Percentiles rank a stretch among this genome's conserved stretches.
These are phyloP conservation scores for Bombus balteatus DNA, from an alignment of 1,140 invertebrate species.

Conservation along the genomic window DNA sequence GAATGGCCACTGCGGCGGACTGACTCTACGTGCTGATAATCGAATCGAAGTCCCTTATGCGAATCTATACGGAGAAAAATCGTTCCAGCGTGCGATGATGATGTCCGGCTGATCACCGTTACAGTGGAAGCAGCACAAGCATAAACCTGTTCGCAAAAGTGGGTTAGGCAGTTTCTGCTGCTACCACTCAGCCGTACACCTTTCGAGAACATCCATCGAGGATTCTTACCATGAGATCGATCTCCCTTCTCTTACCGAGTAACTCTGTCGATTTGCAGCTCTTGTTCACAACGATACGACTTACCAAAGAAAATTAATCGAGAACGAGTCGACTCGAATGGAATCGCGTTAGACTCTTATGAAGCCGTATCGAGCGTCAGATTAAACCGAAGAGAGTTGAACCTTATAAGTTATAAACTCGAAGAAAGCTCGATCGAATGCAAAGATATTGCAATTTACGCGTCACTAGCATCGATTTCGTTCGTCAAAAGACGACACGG, in stretches of 20 bases:
- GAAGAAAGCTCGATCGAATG: not conserved
- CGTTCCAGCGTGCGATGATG: constrained; percentile 53
- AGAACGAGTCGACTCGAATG: not conserved
- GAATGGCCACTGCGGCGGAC: not conserved
- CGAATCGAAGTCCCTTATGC: not conserved
- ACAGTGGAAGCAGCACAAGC: constrained; percentile 69
- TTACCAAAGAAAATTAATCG: not conserved
- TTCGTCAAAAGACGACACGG: constrained; percentile 9
- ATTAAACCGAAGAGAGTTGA: constrained; percentile 2
- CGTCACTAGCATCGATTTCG: constrained; percentile 18
- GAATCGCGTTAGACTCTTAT: not conserved
- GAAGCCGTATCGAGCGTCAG: not conserved
- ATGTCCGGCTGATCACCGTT: constrained; percentile 78
- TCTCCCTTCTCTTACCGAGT: constrained; percentile 33
- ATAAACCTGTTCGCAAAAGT: constrained; percentile 81
- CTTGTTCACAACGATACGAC: not conserved
- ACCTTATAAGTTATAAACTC: not conserved
- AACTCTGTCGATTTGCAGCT: not conserved
- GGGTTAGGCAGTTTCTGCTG: constrained; percentile 75
- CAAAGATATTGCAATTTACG: constrained; percentile 20
- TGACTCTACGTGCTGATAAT: not conserved
- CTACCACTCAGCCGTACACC: constrained; percentile 37
- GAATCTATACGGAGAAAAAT: constrained; percentile 61
- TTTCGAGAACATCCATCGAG: constrained; percentile 47
- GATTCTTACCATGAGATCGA: constrained; percentile 41